These are phyloP conservation scores for Proales similis DNA, from an alignment of 1,140 invertebrate genomes.

Conservation along the genomic window DNA sequence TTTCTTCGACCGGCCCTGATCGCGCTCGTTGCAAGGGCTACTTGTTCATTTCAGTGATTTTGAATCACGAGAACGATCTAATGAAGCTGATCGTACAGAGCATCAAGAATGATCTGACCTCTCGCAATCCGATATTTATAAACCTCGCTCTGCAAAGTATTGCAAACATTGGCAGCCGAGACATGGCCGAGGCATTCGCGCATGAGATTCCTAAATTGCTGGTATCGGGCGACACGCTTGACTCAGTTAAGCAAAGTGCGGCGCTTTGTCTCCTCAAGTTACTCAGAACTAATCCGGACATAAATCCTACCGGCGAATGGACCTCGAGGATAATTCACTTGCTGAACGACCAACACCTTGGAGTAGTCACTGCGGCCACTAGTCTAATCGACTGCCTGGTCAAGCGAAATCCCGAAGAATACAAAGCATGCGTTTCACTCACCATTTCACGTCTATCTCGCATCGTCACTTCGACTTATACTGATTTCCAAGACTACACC, in stretches of 20 bases:
- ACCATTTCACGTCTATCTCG: conserved; percentile 89
- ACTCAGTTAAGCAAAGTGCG: conserved; percentile 98
- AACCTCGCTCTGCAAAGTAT: conserved; percentile 99
- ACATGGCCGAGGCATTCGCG: conserved; percentile 98
- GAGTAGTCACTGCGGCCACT: conserved; percentile 94
- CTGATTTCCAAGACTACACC: conserved; percentile 97
- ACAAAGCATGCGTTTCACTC: conserved; percentile 94
- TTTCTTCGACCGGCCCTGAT: conserved; percentile 49
- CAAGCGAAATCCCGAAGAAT: conserved; percentile 96
- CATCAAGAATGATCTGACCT: conserved; percentile 95
- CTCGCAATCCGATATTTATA: conserved; percentile 93
- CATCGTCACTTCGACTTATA: conserved; percentile 95
- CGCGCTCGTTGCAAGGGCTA: too few species aligned
- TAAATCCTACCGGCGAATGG: conserved; percentile 84
- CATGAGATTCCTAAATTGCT: conserved; percentile 95
- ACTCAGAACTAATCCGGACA: conserved; percentile 78
- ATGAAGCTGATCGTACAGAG: conserved; percentile 98
- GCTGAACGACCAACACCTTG: conserved; percentile 96
- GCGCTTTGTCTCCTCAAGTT: conserved; percentile 87
- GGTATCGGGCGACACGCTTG: conserved; percentile 98
- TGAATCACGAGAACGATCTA: conserved; percentile 96
- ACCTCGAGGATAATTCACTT: conserved; percentile 96
- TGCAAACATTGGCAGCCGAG: conserved; percentile 96
- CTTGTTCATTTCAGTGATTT: conserved; percentile 96
- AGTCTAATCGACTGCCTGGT: conserved; percentile 95